A percentile compares a stretch with the other conserved stretches of the same genome.
These are phyloP conservation scores for Ischnura elegans DNA, from an alignment of 2,888 invertebrate genomes.

Conservation along the genomic window DNA sequence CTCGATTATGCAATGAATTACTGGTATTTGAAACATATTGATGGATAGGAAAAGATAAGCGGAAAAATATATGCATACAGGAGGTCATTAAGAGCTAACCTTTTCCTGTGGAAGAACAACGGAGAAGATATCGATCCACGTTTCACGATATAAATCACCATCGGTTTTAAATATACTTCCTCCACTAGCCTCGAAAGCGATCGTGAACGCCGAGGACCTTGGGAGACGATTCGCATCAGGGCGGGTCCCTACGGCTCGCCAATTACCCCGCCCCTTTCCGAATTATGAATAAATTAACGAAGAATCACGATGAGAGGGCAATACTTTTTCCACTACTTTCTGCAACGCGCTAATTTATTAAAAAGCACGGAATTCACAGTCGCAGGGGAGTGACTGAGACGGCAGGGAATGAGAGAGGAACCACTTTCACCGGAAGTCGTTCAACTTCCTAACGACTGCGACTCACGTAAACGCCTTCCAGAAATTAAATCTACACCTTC, in stretches of 20 bases:
- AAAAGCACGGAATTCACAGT: neutral
- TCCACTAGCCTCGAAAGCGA: conserved; percentile 71
- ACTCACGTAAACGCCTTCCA: neutral
- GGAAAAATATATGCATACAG: no score
- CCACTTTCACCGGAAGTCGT: neutral
- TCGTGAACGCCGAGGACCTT: conserved; percentile 59
- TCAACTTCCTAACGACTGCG: neutral
- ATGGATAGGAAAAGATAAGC: no score
- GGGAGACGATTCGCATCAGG: neutral
- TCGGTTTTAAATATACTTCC: conserved; percentile 68
- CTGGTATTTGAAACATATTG: no score
- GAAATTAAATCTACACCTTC: no score
- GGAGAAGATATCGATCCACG: neutral
- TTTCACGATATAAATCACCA: neutral
- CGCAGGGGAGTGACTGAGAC: neutral
- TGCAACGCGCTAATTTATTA: neutral
- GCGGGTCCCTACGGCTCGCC: neutral
- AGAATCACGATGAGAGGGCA: neutral
- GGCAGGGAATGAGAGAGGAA: neutral
- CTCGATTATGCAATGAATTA: no score
- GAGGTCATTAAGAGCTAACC: no score
- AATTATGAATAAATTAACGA: neutral
- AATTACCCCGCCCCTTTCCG: neutral
- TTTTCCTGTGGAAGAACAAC: neutral
- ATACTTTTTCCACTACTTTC: neutral